These are phyloP conservation scores for Tor tambroides DNA, from an alignment of 2,113 vertebrate genomes.

Conservation along the genomic window DNA sequence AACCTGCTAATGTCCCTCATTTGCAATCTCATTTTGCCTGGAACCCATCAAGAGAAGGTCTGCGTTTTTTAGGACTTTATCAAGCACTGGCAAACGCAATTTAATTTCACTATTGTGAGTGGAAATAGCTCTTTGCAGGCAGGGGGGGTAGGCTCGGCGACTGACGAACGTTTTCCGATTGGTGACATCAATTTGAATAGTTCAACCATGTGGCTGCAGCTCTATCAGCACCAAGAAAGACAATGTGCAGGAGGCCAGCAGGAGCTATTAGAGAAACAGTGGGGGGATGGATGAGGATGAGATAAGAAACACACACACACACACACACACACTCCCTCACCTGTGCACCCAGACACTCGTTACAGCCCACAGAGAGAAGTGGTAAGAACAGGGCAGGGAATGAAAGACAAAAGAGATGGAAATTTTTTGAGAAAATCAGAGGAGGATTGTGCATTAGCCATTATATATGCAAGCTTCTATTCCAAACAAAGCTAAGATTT, in stretches of 20 bases:
- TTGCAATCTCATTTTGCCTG: slow-evolving; percentile 60
- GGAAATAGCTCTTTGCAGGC: slow-evolving; percentile 55
- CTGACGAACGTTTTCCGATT: slow-evolving; percentile 53
- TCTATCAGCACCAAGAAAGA: slow-evolving; percentile 62
- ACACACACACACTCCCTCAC: background rate
- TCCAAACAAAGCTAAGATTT: slow-evolving; percentile 1
- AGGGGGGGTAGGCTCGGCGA: slow-evolving; percentile 18
- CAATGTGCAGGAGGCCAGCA: slow-evolving; percentile 56
- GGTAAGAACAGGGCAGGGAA: slow-evolving; percentile 17
- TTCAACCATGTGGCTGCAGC: slow-evolving; percentile 52
- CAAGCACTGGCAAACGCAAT: slow-evolving; percentile 59
- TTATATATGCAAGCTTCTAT: background rate
- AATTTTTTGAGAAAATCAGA: background rate
- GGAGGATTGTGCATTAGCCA: background rate
- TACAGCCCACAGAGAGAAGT: slow-evolving; percentile 25
- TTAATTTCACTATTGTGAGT: slow-evolving; percentile 63
- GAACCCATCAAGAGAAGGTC: slow-evolving; percentile 57
- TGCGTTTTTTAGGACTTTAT: slow-evolving; percentile 61
- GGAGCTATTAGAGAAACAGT: slow-evolving; percentile 57
- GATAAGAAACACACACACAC: slow-evolving; percentile 47
- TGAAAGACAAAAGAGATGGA: slow-evolving; percentile 12
- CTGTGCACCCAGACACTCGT: slow-evolving; percentile 28
- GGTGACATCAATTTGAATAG: slow-evolving; percentile 66
- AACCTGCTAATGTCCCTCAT: slow-evolving; percentile 57
- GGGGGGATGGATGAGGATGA: slow-evolving; percentile 49